A percentile compares a stretch with the other conserved stretches of the same genome.
Conservation (phyloP, 2,888 invertebrate species). For the Sisyra terminalis region DNA sequence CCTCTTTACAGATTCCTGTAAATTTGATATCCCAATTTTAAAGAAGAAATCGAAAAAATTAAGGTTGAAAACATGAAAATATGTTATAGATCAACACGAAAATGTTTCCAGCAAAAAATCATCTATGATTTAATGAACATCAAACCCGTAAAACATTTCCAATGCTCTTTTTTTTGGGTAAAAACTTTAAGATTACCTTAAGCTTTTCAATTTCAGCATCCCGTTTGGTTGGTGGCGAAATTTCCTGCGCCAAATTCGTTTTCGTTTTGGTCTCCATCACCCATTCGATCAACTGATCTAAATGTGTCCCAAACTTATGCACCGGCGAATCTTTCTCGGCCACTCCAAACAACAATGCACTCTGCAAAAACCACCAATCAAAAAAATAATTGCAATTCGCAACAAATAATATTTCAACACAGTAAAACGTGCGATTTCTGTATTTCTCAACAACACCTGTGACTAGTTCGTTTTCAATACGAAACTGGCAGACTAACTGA, state of each 20-base stretch:
- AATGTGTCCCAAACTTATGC: conserved; percentile 33
- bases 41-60: too few species aligned
- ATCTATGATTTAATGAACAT: too few species aligned
- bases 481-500: too few species aligned
- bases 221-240: conserved; percentile 16
- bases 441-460: background rate
- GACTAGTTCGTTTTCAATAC: background rate
- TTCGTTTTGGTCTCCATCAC: conserved; percentile 32
- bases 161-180: too few species aligned
- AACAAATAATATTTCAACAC: background rate
- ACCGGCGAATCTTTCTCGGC: conserved; percentile 37
- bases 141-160: too few species aligned
- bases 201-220: conserved; percentile 3
- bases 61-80: too few species aligned
- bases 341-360: conserved; percentile 27
- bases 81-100: too few species aligned
- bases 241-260: conserved; percentile 28
- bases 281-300: conserved; percentile 37
- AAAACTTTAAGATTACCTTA: conserved; percentile 3
- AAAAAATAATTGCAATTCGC: background rate
- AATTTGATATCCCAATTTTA: too few species aligned
- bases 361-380: conserved; percentile 8
- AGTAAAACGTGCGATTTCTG: background rate
- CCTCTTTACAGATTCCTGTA: too few species aligned
- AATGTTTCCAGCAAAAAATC: too few species aligned